Evolutionary conservation across 2,113 vertebrate genomes (phyloP).

Genomic region (Ahaetulla prasina): DNA sequence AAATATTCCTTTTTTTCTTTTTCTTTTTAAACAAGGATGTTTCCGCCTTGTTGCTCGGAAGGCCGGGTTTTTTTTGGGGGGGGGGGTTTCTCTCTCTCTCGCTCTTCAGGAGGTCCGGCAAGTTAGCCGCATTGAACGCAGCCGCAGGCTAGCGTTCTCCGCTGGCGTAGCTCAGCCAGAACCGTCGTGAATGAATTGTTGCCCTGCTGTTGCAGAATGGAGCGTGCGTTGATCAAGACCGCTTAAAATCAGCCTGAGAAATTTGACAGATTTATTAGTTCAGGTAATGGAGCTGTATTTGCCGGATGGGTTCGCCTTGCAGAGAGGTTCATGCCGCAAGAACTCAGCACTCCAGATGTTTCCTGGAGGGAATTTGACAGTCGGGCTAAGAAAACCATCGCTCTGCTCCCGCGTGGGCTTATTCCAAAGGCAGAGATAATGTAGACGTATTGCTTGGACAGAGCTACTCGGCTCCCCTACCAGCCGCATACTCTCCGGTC

Average conservation of each 20-base stretch:
- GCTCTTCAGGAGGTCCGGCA: too few relatives aligned
- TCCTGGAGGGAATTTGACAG: not conserved
- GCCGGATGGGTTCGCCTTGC: not conserved
- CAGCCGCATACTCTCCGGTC: not conserved
- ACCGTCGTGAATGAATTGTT: not conserved
- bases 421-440: not conserved
- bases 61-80: not conserved
- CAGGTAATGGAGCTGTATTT: not conserved
- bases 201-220: not conserved
- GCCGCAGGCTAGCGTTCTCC: not conserved
- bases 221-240: not conserved
- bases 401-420: not conserved
- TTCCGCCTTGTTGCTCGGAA: not conserved
- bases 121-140: not conserved
- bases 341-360: not conserved
- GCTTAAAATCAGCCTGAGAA: constrained; percentile 14
- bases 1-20: not conserved
- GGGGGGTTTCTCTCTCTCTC: too few relatives aligned
- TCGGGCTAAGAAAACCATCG: not conserved
- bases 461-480: too few relatives aligned
- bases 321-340: not conserved
- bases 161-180: not conserved
- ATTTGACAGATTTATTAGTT: constrained; percentile 11
- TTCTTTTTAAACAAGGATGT: not conserved
- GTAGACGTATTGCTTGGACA: not conserved